Evolutionary conservation across 2,797 vertebrate species (phyloP).

Genomic region (Prunella strophiata): DNA sequence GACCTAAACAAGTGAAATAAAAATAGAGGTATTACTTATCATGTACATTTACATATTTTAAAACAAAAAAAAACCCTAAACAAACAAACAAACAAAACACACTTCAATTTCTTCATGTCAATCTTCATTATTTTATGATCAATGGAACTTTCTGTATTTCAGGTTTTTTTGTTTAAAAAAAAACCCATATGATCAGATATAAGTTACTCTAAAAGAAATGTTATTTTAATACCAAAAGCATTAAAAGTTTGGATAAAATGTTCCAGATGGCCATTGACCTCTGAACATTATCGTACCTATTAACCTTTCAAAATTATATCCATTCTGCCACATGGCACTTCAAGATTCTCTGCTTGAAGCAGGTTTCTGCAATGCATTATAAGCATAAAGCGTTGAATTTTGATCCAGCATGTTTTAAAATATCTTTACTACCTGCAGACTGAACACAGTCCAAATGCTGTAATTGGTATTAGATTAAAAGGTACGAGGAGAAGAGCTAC

Average conservation of each 20-base stretch:
- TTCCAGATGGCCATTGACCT: neutral
- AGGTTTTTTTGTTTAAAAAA: neutral
- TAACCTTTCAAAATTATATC: neutral
- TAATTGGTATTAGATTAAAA: neutral
- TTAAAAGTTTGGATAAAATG: neutral
- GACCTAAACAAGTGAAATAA: neutral
- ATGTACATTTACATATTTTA: no score
- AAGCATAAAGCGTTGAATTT: neutral
- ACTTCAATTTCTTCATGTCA: neutral
- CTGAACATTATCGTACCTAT: neutral
- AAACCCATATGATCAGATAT: fast-evolving
- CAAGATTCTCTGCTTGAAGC: neutral
- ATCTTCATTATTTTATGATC: neutral
- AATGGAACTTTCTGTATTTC: neutral
- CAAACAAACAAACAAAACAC: neutral
- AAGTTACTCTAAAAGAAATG: neutral
- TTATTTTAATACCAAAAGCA: neutral
- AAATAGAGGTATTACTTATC: neutral
- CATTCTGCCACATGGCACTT: neutral
- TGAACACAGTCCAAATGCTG: neutral
- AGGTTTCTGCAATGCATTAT: neutral
- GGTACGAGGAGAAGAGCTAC: neutral
- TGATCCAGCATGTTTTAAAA: neutral
- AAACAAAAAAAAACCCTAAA: fast-evolving
- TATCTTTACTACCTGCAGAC: neutral